Evolutionary conservation across 2,797 vertebrate genomes (phyloP).

Genomic region (Petrocephalus sullivani): DNA sequence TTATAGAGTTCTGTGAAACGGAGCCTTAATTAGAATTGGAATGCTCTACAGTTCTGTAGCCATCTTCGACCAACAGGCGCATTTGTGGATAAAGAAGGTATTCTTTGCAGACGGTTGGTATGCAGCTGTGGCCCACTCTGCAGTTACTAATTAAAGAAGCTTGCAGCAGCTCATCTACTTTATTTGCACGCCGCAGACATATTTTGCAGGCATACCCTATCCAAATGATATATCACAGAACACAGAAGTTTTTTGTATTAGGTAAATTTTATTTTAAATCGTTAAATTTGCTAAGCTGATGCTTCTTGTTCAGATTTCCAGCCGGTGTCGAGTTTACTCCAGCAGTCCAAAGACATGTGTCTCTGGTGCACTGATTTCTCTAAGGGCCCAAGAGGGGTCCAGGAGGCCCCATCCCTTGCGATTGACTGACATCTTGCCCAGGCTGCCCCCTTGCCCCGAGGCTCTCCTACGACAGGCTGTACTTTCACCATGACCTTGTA

Average conservation of each 20-base stretch:
- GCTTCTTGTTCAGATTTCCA: neutral
- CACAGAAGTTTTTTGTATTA: neutral
- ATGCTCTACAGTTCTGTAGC: neutral
- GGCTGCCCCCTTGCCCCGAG: neutral
- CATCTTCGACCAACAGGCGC: neutral
- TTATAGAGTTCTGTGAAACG: neutral
- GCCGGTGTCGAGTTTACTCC: neutral
- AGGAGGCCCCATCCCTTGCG: too few relatives aligned
- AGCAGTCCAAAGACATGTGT: neutral
- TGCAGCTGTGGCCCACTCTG: neutral
- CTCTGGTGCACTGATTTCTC: neutral
- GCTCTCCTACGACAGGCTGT: neutral
- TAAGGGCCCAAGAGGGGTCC: too few relatives aligned
- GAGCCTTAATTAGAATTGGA: neutral
- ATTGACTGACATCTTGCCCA: neutral
- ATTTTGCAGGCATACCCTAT: neutral
- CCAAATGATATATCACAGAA: neutral
- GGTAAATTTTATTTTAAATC: neutral
- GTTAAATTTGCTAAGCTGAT: neutral
- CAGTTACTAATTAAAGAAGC: neutral
- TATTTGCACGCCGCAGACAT: neutral
- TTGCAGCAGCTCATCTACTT: neutral
- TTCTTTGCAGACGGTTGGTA: neutral
- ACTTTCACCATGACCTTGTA: neutral
- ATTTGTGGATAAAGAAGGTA: neutral